Percentiles rank a stretch among this genome's conserved stretches.
Evolutionary conservation across 2,888 invertebrate genomes (phyloP).

Genomic region (Odontomyia ornata): DNA sequence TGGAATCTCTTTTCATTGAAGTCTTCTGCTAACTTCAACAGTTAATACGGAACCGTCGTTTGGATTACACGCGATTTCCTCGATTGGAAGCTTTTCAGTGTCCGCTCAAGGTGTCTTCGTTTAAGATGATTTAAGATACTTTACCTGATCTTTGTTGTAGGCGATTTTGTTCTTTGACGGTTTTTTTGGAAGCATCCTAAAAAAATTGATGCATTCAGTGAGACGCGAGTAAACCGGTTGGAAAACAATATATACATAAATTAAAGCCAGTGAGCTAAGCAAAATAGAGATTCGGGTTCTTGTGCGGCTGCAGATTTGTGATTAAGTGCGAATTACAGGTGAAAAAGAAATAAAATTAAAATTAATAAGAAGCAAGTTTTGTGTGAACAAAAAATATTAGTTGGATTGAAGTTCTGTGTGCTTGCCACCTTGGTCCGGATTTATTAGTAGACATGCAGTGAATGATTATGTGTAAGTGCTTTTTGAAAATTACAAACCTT

Average conservation of each 20-base stretch:
- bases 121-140: background rate
- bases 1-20: background rate
- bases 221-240: background rate
- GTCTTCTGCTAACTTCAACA: constrained; percentile 13
- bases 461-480: background rate
- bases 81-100: background rate
- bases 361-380: background rate
- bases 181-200: background rate
- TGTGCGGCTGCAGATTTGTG: background rate
- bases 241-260: background rate
- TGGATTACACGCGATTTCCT: background rate
- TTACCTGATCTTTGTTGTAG: background rate
- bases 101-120: background rate
- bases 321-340: background rate
- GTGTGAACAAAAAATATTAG: background rate
- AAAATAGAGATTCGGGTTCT: background rate
- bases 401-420: background rate
- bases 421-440: background rate
- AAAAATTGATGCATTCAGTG: background rate
- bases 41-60: constrained; percentile 4
- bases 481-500: background rate
- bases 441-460: background rate
- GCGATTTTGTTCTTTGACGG: background rate
- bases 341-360: background rate
- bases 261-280: background rate